Evolutionary conservation across 2,797 vertebrate genomes (phyloP), one percentile per base, ranked within the genome.

Genomic region (Catostomus latipinnis): DNA sequence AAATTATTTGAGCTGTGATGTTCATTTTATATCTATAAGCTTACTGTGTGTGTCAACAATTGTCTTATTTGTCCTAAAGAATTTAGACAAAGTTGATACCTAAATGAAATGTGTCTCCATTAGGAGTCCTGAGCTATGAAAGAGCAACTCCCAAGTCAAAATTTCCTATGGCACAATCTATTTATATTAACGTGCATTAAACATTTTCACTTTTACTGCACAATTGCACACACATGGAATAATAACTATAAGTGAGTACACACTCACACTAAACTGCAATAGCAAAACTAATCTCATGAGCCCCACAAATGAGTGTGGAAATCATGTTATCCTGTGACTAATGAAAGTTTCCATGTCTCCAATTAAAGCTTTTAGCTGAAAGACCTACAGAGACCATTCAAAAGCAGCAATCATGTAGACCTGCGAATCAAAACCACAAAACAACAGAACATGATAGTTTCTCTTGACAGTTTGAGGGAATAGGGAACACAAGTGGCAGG

Each of bases 281-380:
- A 7, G 3, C 48, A 52, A 34, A 10, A 11, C 60, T 22, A 43
- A 12, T 61, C 34, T 74, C 71, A 85, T 68, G 58, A 66, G 7
- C 12, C 16, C 45, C 5, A n/a, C 63, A 56, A 54, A 57, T 34
- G 16, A 57, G 34, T 67, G 53, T 57, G 71, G 52, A 75, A 75
- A 75, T 75, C 52, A 48, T 48, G 52, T 75, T 56, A 76, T 68
- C 18, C 6, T 68, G 54, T 68, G 74, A 60, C 54, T 11, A 76
- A 76, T 58, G 34, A 34, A 34, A 34, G 34, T 34, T 34, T 34
- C 34, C 34, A 34, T 34, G 34, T 34, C 34, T 34, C 34, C 34
- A 34, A 34, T 34, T 34, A 34, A 34, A 34, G 34, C 34, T 34
- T 34, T 34, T 34, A 34, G 34, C 34, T 34, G 45, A 73, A 50